phyloP scores from a whole-genome alignment of 1,140 invertebrate species.

The Aphelinus atriplicis region DNA sequence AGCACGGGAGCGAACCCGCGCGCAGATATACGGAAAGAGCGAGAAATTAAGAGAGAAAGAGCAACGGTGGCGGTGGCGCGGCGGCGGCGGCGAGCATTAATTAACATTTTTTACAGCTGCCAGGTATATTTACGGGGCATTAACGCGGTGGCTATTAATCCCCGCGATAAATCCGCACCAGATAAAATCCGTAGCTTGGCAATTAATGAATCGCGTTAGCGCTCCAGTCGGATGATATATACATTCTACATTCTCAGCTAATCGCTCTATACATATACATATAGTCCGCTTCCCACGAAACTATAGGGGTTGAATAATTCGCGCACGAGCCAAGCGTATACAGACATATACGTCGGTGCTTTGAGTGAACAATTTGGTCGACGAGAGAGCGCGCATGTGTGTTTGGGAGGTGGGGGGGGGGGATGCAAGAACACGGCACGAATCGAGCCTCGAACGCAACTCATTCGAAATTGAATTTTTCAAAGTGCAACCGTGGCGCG shows the following conservation, averaged over 20 bases:
- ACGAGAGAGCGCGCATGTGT: no score
- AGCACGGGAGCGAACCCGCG: not conserved
- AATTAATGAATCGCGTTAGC: no score
- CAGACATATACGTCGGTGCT: no score
- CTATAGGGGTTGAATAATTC: no score
- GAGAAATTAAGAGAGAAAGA: constrained; percentile 26
- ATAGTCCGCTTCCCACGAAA: not conserved
- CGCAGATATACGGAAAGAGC: constrained; percentile 1
- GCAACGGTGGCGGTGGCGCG: no score
- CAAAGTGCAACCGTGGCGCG: no score
- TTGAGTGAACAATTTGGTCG: no score
- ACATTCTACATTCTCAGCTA: not conserved
- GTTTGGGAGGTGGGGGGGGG: no score
- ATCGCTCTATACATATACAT: not conserved
- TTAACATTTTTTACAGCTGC: constrained; percentile 15
- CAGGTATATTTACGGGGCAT: not conserved
- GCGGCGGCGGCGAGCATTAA: not conserved
- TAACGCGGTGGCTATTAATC: constrained; percentile 4
- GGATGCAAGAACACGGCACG: no score
- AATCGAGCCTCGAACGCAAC: no score
- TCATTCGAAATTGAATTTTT: no score
- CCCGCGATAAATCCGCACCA: not conserved
- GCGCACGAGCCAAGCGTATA: no score
- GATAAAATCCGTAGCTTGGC: not conserved
- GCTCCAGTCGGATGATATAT: not conserved